phyloP scores from a whole-genome alignment of 2,888 invertebrate species.

The Drosophila kambysellisi region DNA sequence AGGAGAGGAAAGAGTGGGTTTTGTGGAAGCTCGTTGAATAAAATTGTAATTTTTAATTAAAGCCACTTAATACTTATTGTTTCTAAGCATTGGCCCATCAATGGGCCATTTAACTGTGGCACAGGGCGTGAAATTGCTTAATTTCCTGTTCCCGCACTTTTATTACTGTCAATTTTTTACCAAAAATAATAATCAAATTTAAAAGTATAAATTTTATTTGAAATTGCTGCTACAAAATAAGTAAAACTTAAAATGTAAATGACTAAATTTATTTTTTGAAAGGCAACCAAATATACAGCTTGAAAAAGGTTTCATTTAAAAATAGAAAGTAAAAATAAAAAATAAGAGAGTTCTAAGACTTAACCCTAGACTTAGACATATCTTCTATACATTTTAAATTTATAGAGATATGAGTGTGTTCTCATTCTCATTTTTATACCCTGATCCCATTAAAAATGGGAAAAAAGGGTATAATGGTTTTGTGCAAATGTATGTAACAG shows the following conservation, averaged over 20 bases:
- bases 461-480: too few species aligned
- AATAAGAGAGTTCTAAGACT: neutral
- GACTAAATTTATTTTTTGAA: neutral
- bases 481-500: too few species aligned
- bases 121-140: conserved; percentile 67
- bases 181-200: conserved; percentile 4
- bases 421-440: too few species aligned
- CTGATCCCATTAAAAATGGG: too few species aligned
- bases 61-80: conserved; percentile 66
- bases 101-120: conserved; percentile 54
- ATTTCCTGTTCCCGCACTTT: conserved; percentile 55
- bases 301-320: too few species aligned
- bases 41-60: conserved; percentile 74
- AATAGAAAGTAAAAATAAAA: too few species aligned
- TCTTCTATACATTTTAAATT: neutral
- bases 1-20: conserved; percentile 7
- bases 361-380: conserved; percentile 8
- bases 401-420: neutral
- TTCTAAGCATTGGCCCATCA: conserved; percentile 36
- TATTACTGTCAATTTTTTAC: neutral
- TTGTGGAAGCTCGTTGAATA: conserved; percentile 50
- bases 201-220: neutral
- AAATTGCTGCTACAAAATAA: neutral
- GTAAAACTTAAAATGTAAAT: neutral
- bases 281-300: too few species aligned